A percentile compares a stretch with the other conserved stretches of the same genome.
Conservation (phyloP, 2,888 invertebrate genomes). For the Pteria penguin region DNA sequence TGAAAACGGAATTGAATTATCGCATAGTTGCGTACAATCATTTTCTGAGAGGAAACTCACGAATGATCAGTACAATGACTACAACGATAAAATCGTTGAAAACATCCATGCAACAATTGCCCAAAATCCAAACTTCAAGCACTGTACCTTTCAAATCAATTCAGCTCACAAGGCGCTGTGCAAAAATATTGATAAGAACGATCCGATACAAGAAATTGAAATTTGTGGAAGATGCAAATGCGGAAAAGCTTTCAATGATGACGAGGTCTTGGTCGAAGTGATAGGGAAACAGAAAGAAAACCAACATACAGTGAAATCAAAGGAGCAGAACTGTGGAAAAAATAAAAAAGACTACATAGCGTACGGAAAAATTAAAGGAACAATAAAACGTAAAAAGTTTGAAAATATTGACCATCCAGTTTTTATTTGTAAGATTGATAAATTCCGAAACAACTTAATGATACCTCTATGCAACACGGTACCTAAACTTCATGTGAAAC, state of each 20-base stretch:
- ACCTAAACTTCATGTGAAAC: slow-evolving; percentile 56
- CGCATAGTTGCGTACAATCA: not conserved
- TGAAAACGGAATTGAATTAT: slow-evolving; percentile 13
- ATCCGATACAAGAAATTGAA: slow-evolving; percentile 38
- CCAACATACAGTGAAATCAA: slow-evolving; percentile 16
- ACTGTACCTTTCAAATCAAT: slow-evolving; percentile 49
- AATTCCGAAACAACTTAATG: slow-evolving; percentile 49
- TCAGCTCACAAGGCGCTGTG: slow-evolving; percentile 52
- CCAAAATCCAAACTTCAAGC: slow-evolving; percentile 45
- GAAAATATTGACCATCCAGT: slow-evolving; percentile 48
- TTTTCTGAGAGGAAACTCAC: not conserved
- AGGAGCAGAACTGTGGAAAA: not conserved
- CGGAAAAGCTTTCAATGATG: slow-evolving; percentile 55
- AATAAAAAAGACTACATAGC: not conserved
- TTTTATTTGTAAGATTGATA: slow-evolving; percentile 54
- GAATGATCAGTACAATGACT: not conserved
- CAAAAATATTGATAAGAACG: slow-evolving; percentile 35
- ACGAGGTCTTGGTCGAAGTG: slow-evolving; percentile 59
- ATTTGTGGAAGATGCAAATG: slow-evolving; percentile 57
- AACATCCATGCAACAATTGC: not conserved
- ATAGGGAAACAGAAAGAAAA: slow-evolving; percentile 21
- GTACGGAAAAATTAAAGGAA: slow-evolving; percentile 57
- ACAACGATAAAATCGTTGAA: not conserved
- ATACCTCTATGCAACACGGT: slow-evolving; percentile 61
- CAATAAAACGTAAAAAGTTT: slow-evolving; percentile 41